Conservation (phyloP, 2,888 invertebrate genomes). For the Noctua pronuba region DNA sequence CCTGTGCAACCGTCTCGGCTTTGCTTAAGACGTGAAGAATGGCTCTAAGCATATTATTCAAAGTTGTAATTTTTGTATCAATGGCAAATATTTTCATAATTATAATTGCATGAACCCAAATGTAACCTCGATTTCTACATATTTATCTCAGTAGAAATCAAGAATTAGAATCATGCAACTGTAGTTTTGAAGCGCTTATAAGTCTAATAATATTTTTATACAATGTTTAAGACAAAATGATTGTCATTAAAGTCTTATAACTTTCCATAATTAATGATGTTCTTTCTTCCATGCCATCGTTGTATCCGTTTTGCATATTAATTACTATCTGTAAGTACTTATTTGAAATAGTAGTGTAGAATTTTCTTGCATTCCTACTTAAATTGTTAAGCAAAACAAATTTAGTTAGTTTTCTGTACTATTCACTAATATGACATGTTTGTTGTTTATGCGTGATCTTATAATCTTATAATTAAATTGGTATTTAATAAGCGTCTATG, state of each 20-base stretch:
- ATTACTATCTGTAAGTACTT: neutral
- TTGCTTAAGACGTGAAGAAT: neutral
- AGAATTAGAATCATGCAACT: neutral
- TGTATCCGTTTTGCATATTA: slow-evolving; percentile 5
- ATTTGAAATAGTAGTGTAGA: neutral
- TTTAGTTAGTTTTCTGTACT: neutral
- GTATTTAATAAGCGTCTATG: neutral
- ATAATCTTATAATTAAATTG: neutral
- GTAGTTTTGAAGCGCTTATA: neutral
- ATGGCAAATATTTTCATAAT: neutral
- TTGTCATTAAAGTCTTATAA: neutral
- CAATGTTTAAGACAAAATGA: neutral
- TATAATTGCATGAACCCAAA: neutral
- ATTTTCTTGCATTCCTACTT: neutral
- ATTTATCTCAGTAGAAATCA: neutral
- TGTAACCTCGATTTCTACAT: slow-evolving; percentile 9
- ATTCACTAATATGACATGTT: neutral
- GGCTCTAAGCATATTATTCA: neutral
- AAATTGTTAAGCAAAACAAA: neutral
- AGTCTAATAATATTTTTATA: slow-evolving; percentile 23
- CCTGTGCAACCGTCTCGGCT: fast-evolving
- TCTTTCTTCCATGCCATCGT: neutral
- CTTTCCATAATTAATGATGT: neutral
- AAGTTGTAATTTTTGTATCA: neutral
- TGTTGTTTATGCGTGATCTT: neutral